Percentiles rank a stretch among this genome's conserved stretches.
Evolutionary conservation across 2,113 vertebrate species (phyloP).

Genomic region (human): DNA sequence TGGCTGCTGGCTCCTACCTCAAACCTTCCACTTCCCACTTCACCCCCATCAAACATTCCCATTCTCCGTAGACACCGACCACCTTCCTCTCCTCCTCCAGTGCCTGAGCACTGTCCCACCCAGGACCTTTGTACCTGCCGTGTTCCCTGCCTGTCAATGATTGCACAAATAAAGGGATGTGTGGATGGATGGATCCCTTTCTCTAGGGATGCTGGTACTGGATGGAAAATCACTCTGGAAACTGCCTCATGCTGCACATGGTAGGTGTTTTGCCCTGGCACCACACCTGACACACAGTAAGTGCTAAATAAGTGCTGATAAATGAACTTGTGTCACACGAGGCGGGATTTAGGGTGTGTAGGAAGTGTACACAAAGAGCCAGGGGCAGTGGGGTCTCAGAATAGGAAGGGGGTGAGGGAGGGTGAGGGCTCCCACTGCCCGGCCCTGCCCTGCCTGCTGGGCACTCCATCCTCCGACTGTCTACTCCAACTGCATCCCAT

Average conservation of each 20-base stretch:
- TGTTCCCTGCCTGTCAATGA: background rate
- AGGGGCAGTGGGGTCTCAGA: background rate
- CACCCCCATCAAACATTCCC: background rate
- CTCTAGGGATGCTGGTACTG: background rate
- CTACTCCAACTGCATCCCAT: background rate
- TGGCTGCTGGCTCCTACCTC: background rate
- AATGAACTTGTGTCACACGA: background rate
- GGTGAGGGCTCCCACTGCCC: background rate
- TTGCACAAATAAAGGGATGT: too few species aligned
- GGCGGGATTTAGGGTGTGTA: background rate
- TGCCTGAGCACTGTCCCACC: background rate
- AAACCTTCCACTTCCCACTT: background rate
- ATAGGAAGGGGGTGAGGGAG: background rate
- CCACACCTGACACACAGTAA: background rate
- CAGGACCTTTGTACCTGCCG: background rate
- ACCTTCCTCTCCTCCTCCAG: background rate
- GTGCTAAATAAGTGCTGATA: background rate
- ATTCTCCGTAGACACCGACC: background rate
- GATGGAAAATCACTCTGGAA: background rate
- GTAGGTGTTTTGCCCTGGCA: background rate
- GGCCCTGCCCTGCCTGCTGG: background rate
- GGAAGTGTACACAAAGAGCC: background rate
- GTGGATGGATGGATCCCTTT: background rate
- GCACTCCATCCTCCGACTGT: rapidly evolving
- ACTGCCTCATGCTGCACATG: rapidly evolving